Evolutionary conservation across 2,113 vertebrate species (phyloP).

Genomic region (Phrynocephalus versicolor): DNA sequence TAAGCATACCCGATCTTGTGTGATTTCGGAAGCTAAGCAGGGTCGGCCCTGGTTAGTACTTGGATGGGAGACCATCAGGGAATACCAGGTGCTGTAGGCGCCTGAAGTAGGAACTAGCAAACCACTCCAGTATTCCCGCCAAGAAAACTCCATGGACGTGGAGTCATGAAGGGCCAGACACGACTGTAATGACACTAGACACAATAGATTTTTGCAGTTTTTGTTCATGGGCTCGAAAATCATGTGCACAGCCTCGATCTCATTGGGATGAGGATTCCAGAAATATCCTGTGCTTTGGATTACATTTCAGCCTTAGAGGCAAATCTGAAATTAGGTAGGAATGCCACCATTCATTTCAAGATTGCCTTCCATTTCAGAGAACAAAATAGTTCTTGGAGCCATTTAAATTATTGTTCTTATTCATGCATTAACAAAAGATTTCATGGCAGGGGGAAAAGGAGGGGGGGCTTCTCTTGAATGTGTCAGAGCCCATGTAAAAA

Average conservation of each 20-base stretch:
- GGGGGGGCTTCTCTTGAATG: constrained; percentile 8
- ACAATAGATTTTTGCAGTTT: constrained; percentile 1
- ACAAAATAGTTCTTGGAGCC: constrained; percentile 8
- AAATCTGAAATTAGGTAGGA: neutral
- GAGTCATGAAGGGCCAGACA: too few species aligned
- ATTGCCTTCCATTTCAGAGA: constrained; percentile 1
- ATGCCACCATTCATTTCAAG: neutral
- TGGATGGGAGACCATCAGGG: too few species aligned
- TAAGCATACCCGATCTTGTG: too few species aligned
- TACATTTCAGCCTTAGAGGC: neutral
- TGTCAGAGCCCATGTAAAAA: constrained; percentile 39
- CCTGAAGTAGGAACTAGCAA: too few species aligned
- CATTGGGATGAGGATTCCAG: neutral
- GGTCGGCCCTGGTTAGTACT: too few species aligned
- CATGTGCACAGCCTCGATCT: neutral
- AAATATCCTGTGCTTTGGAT: neutral
- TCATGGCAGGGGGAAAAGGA: neutral
- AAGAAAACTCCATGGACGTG: too few species aligned
- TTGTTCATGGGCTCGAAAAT: neutral
- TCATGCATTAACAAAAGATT: constrained; percentile 14
- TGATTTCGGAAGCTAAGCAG: too few species aligned
- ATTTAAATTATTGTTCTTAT: neutral
- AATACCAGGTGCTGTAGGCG: too few species aligned
- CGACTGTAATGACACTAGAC: too few species aligned
- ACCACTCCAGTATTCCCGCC: too few species aligned